Percentiles rank a stretch among this genome's conserved stretches.
Conservation (phyloP, 1,140 invertebrate species). For the Zaprionus nigranus region DNA sequence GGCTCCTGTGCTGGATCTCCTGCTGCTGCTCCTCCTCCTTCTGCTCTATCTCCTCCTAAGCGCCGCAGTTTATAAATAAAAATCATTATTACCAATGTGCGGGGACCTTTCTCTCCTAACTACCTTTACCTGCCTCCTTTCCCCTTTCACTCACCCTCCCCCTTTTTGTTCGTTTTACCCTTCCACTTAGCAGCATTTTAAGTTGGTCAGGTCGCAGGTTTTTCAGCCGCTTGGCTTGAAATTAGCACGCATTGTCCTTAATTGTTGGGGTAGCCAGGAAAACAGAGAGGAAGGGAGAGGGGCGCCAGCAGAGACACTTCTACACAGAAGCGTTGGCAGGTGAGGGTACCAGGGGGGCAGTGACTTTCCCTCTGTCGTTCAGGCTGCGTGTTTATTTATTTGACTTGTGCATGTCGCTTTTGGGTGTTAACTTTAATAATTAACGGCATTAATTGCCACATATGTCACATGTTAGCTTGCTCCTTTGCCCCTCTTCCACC, state of each 20-base stretch:
- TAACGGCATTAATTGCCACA: conserved; percentile 82
- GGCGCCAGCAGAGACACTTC: neutral
- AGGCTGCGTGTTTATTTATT: conserved; percentile 79
- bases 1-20: conserved; percentile 23
- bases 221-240: conserved; percentile 64
- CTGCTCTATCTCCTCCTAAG: conserved; percentile 2
- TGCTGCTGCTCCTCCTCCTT: neutral
- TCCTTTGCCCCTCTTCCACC: neutral
- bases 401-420: conserved; percentile 82
- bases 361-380: conserved; percentile 40
- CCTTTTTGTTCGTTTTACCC: neutral
- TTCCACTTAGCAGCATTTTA: conserved; percentile 1
- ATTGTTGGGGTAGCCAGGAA: conserved; percentile 60
- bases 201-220: conserved; percentile 25
- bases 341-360: neutral
- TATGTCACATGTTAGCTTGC: conserved; percentile 78
- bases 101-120: neutral
- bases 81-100: conserved; percentile 62
- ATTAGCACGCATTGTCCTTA: conserved; percentile 79
- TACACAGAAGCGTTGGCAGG: neutral
- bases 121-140: neutral
- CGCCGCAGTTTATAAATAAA: conserved; percentile 74
- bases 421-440: conserved; percentile 83
- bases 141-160: no score
- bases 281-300: no score